Percentiles rank a stretch among this genome's conserved stretches.
Conservation (phyloP, 2,113 vertebrate genomes). For the Charadrius vociferus region DNA sequence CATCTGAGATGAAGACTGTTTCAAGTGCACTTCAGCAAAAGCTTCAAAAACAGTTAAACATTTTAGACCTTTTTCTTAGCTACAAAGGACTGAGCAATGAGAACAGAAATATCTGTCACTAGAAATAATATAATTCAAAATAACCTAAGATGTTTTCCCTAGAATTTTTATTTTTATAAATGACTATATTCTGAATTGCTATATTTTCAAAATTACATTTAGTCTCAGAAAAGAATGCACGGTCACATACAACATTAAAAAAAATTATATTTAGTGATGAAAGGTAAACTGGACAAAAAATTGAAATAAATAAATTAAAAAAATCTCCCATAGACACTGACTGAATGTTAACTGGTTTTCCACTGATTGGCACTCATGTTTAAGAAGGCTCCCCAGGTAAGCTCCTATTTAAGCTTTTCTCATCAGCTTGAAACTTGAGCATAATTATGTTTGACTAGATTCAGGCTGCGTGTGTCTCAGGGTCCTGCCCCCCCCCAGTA, state of each 20-base stretch:
- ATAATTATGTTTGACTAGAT: not conserved
- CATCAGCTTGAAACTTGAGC: not conserved
- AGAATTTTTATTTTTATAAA: not conserved
- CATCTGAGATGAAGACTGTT: not conserved
- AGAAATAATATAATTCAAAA: not conserved
- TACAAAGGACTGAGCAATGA: not conserved
- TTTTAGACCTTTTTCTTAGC: not conserved
- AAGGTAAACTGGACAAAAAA: not conserved
- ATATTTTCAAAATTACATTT: not conserved
- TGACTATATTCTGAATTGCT: not conserved
- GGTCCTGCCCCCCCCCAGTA: not conserved
- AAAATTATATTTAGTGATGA: not conserved
- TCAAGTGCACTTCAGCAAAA: not conserved
- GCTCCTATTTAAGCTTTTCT: not conserved
- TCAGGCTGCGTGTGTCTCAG: not conserved
- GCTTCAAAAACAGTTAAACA: not conserved
- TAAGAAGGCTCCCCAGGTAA: not conserved
- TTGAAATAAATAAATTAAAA: not conserved
- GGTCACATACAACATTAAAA: not conserved
- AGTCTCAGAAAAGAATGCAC: not conserved
- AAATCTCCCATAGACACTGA: not conserved
- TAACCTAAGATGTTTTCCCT: not conserved
- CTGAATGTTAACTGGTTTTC: not conserved
- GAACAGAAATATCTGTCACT: not conserved
- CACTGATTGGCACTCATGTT: not conserved